These are phyloP conservation scores for Falco biarmicus DNA, from an alignment of 2,797 vertebrate species.

Conservation along the genomic window DNA sequence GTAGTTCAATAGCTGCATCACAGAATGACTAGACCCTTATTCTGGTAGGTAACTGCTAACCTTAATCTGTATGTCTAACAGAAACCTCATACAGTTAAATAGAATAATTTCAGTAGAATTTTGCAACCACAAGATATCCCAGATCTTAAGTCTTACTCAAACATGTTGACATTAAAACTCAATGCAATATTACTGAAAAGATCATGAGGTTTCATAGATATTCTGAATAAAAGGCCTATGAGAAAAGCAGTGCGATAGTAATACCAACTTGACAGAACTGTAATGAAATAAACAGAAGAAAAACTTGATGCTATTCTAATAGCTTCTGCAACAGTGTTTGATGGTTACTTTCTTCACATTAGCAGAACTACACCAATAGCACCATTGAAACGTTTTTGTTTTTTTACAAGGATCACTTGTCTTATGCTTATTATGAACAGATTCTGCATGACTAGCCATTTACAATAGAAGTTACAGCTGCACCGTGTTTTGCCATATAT, in stretches of 20 bases:
- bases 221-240: neutral
- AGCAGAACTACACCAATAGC: neutral
- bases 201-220: neutral
- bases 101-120: neutral
- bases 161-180: neutral
- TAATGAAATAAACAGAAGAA: neutral
- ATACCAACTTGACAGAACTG: neutral
- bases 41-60: neutral
- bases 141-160: neutral
- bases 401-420: neutral
- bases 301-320: neutral
- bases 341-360: neutral
- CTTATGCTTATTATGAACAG: neutral
- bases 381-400: neutral
- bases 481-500: fast-evolving
- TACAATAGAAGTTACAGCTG: neutral
- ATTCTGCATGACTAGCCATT: neutral
- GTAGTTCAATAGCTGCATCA: neutral
- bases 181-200: neutral
- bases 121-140: neutral
- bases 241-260: neutral
- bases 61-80: neutral
- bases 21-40: neutral
- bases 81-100: fast-evolving
- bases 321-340: neutral